Percentiles rank a stretch among this genome's conserved stretches.
Evolutionary conservation across 2,113 vertebrate species (phyloP).

Genomic region (Tachysurus fulvidraco): DNA sequence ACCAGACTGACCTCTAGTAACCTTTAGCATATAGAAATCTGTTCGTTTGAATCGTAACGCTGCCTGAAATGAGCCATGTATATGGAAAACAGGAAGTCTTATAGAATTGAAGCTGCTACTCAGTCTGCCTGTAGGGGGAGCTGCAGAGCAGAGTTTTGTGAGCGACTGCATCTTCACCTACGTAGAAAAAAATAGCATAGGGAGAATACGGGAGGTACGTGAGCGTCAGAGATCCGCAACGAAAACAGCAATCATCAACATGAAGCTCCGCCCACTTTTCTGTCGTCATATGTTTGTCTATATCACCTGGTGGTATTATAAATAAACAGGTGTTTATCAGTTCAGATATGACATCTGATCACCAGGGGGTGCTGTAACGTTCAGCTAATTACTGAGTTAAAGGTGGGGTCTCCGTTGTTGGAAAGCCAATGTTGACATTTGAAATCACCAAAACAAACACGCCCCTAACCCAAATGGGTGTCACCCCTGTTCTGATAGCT

Average conservation of each 20-base stretch:
- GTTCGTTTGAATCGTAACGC: not conserved
- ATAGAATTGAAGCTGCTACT: not conserved
- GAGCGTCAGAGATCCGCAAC: not conserved
- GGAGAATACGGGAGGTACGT: not conserved
- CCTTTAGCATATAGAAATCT: not conserved
- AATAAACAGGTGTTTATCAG: not conserved
- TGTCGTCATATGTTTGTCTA: not conserved
- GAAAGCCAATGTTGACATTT: too few species aligned
- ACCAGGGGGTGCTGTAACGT: not conserved
- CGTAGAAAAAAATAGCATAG: too few species aligned
- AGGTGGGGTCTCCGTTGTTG: too few species aligned
- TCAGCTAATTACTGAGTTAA: not conserved
- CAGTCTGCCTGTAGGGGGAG: not conserved
- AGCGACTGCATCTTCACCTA: not conserved
- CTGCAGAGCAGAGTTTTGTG: not conserved
- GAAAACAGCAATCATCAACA: not conserved
- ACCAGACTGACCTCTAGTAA: not conserved
- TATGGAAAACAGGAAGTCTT: not conserved
- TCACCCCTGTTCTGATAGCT: too few species aligned
- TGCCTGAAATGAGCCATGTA: not conserved
- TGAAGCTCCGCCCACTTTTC: not conserved
- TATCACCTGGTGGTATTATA: too few species aligned
- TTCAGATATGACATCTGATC: not conserved
- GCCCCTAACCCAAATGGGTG: too few species aligned
- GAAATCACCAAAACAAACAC: too few species aligned